Evolutionary conservation across 2,113 vertebrate species (phyloP).

Genomic region (Condylura cristata): DNA sequence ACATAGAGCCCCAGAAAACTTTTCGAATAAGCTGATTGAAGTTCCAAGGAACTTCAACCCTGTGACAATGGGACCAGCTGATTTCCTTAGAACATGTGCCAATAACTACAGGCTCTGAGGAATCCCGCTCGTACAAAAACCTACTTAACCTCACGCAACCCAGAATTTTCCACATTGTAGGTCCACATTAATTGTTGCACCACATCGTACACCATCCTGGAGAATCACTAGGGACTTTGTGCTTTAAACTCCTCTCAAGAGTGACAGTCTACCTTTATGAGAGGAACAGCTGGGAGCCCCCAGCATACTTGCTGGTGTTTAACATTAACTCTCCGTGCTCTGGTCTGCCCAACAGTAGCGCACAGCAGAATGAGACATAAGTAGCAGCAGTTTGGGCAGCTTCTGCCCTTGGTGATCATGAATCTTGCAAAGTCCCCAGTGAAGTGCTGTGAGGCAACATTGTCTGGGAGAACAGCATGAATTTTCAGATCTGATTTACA

Average conservation of each 20-base stretch:
- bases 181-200: not conserved
- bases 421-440: not conserved
- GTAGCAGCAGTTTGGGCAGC: not conserved
- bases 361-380: not conserved
- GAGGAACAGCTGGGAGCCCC: not conserved
- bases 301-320: no score
- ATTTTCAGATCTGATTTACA: not conserved
- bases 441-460: not conserved
- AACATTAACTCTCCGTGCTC: no score
- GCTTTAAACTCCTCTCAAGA: not conserved
- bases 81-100: not conserved
- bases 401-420: fast-evolving
- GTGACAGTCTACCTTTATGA: not conserved
- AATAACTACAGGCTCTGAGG: not conserved
- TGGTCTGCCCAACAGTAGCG: not conserved
- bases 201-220: no score
- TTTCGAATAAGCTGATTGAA: not conserved
- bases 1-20: not conserved
- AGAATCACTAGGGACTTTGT: not conserved
- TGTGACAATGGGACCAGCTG: not conserved
- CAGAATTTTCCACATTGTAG: not conserved
- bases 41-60: no score
- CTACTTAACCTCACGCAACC: not conserved
- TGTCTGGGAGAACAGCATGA: not conserved
- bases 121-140: not conserved